Conservation (phyloP, 2,797 vertebrate genomes). For the Tolypeutes matacus region DNA sequence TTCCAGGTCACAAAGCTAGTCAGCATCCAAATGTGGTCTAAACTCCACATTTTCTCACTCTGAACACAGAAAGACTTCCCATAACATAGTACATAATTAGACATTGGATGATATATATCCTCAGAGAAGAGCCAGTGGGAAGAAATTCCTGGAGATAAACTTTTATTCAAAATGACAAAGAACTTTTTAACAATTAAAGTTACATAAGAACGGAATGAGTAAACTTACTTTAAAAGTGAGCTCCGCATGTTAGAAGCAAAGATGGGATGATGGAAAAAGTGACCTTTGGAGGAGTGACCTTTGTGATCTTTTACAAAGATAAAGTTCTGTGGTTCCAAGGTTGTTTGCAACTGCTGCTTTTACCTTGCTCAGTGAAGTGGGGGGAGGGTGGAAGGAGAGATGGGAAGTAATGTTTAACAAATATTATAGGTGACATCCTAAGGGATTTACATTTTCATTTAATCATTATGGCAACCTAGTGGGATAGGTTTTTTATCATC, state of each 20-base stretch:
- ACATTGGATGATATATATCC: no score
- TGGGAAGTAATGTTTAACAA: constrained; percentile 26
- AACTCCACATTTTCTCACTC: neutral
- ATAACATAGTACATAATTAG: neutral
- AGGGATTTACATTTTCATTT: constrained; percentile 71
- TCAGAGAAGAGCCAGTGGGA: neutral
- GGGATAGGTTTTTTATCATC: constrained; percentile 26
- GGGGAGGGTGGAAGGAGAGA: neutral
- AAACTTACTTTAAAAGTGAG: neutral
- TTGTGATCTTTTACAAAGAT: neutral
- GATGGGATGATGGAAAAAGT: neutral
- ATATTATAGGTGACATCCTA: constrained; percentile 6
- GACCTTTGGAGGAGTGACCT: neutral
- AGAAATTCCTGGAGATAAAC: neutral
- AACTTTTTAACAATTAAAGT: neutral
- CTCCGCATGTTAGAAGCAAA: neutral
- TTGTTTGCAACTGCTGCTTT: neutral
- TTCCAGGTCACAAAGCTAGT: neutral
- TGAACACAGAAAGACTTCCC: neutral
- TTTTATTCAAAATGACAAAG: neutral
- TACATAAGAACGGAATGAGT: neutral
- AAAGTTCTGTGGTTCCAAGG: no score
- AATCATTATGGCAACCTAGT: constrained; percentile 32
- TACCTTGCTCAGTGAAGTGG: neutral
- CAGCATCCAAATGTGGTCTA: neutral